Base-by-base conservation (phyloP, 2,113 vertebrate genomes). In the Nesoenas mayeri region DNA sequence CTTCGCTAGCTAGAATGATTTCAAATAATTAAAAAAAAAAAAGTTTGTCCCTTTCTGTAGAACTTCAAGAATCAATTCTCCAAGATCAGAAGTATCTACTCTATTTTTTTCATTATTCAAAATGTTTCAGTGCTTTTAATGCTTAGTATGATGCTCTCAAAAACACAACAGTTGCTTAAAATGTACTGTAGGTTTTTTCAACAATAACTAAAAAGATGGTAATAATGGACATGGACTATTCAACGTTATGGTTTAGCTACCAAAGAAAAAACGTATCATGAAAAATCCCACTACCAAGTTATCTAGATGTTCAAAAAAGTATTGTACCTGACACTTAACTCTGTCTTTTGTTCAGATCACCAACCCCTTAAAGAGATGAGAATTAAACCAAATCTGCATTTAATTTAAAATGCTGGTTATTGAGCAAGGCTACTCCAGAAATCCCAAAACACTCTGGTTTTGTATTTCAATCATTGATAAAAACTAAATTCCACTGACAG, bases 261-360 rank as follows among this genome's bases (percentile, higher is more conserved):
- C 12, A 6, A 24, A 44, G 8, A 26, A 73, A 83, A 71, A 51
- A 0, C 0, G 0, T 1, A 0, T 15, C 3, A 9, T 6, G 12
- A 77, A 86, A 87, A 57, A 47, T n/a, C 14, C 48, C 53, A 47
- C 54, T n/a, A 64, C 12, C 25, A 60, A 81, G 29, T 31, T 19
- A 73, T 21, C 5, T 7, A 9, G 28, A 44, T 3, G 16, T 15
- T 14, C 26, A 32, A 25, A 36, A 74, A 92, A 58, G 5, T 10
- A 62, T 15, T 6, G 25, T 12, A 42, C 14, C 42, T 34, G 8
- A 66, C 6, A 14, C 21, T 79, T 56, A 85, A 70, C 20, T 50
- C 36, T 48, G 28, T 36, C 28, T 42, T 82, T 75, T 47, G 73
- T 65, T 73, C 47, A 61, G 12, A 72, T 50, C 12, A 36, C 31